Percentiles rank a stretch among this genome's conserved stretches.
These are phyloP conservation scores for Drosophila insularis DNA, from an alignment of 1,140 invertebrate genomes.

Conservation along the genomic window DNA sequence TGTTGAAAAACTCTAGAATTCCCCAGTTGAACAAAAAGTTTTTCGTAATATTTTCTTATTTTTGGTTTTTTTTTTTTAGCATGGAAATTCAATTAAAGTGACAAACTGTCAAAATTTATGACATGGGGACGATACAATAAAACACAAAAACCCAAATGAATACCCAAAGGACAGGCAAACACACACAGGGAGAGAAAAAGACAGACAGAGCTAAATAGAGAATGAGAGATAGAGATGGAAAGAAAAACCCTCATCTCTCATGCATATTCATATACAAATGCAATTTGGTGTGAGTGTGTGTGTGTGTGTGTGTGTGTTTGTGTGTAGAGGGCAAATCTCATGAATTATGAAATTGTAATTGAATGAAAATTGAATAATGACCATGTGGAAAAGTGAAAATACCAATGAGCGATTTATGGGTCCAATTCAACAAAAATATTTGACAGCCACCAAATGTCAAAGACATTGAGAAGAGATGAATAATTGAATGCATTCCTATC, in stretches of 20 bases:
- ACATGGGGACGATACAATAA: conserved; percentile 49
- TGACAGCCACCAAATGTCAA: conserved; percentile 63
- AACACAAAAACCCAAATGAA: conserved; percentile 21
- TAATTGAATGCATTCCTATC: conserved; percentile 32
- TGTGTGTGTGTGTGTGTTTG: conserved; percentile 1
- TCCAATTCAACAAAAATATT: conserved; percentile 49
- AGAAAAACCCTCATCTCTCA: conserved; percentile 36
- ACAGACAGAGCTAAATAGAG: conserved; percentile 13
- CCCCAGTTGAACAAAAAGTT: neutral
- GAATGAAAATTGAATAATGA: conserved; percentile 78
- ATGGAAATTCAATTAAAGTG: conserved; percentile 75
- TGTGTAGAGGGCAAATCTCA: conserved; percentile 21
- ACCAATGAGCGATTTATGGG: conserved; percentile 68
- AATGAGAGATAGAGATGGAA: conserved; percentile 34
- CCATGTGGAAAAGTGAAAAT: conserved; percentile 71
- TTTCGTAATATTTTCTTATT: neutral
- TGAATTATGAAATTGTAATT: conserved; percentile 79
- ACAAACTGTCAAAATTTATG: conserved; percentile 75
- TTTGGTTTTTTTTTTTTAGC: conserved; percentile 11
- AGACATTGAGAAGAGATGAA: conserved; percentile 35
- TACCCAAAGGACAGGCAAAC: conserved; percentile 47
- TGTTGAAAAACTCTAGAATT: conserved; percentile 4
- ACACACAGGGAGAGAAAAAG: conserved; percentile 8
- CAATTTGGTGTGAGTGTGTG: conserved; percentile 2
- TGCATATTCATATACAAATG: conserved; percentile 61